Evolutionary conservation across 2,888 invertebrate genomes (phyloP).

Genomic region (Hypena proboscidalis): DNA sequence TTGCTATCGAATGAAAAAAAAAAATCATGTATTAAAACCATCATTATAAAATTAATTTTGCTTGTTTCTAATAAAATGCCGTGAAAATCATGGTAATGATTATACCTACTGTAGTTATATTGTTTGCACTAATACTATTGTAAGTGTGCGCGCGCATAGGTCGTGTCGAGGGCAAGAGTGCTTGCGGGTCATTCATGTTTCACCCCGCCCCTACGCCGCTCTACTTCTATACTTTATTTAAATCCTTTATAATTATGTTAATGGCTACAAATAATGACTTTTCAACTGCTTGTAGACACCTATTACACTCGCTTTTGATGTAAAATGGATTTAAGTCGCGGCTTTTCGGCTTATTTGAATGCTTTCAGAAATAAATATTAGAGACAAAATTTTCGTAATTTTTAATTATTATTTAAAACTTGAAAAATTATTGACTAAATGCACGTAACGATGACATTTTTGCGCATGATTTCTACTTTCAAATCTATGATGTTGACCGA

Average conservation of each 20-base stretch:
- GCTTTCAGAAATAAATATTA: no score
- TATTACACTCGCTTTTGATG: no score
- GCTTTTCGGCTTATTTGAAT: no score
- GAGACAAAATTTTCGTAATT: no score
- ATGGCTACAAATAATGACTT: slow-evolving; percentile 14
- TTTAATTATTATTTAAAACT: no score
- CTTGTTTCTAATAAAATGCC: background rate
- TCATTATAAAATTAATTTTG: background rate
- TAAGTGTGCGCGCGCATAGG: slow-evolving; percentile 57
- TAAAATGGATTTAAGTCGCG: no score
- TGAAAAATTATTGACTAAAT: no score
- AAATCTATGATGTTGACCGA: no score
- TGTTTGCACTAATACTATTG: slow-evolving; percentile 49
- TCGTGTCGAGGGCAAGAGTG: slow-evolving; percentile 63
- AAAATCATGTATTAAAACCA: background rate
- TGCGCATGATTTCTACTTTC: no score
- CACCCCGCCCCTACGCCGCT: slow-evolving; percentile 68
- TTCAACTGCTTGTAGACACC: no score
- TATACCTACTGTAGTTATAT: slow-evolving; percentile 28
- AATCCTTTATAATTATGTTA: slow-evolving; percentile 34
- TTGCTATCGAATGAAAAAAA: no score
- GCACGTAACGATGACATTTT: no score
- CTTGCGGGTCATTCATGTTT: slow-evolving; percentile 68
- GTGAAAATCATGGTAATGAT: slow-evolving; percentile 18
- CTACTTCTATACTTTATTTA: slow-evolving; percentile 59